Conservation (phyloP, 2,797 vertebrate genomes). For the Falco berigora region DNA sequence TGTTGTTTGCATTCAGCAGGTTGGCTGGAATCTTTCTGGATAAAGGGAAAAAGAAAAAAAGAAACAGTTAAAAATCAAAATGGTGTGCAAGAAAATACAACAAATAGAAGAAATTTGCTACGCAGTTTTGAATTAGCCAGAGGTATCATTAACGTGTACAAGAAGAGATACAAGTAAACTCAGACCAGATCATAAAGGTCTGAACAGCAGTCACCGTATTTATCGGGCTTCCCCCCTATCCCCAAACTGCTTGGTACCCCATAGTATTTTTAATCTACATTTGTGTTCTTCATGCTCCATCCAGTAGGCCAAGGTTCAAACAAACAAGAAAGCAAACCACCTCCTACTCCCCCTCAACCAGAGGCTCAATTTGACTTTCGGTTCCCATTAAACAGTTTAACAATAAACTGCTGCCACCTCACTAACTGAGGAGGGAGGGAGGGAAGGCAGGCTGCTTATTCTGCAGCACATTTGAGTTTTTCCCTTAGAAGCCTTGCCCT, state of each 20-base stretch:
- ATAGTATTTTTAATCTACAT: background rate
- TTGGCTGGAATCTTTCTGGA: constrained; percentile 88
- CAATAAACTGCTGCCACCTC: background rate
- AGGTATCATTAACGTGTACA: background rate
- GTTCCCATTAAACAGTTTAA: background rate
- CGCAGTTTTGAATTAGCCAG: background rate
- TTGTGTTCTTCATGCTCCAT: background rate
- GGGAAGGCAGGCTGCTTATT: background rate
- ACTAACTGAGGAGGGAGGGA: background rate
- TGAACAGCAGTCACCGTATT: background rate
- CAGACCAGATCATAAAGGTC: background rate
- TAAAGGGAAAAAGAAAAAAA: background rate
- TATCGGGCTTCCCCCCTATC: background rate
- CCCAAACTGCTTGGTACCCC: background rate
- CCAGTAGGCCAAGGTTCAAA: background rate
- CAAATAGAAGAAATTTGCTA: background rate
- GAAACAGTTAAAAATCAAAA: background rate
- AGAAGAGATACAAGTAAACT: background rate
- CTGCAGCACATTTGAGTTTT: background rate
- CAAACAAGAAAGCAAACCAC: background rate
- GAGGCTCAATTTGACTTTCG: background rate
- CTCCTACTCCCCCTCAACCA: background rate
- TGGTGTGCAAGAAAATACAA: background rate
- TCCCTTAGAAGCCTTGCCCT: background rate
- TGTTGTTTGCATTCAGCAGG: constrained; percentile 98